A percentile compares a stretch with the other conserved stretches of the same genome.
phyloP scores from a whole-genome alignment of 1,140 invertebrate genomes.

The Caenorhabditis tropicalis region DNA sequence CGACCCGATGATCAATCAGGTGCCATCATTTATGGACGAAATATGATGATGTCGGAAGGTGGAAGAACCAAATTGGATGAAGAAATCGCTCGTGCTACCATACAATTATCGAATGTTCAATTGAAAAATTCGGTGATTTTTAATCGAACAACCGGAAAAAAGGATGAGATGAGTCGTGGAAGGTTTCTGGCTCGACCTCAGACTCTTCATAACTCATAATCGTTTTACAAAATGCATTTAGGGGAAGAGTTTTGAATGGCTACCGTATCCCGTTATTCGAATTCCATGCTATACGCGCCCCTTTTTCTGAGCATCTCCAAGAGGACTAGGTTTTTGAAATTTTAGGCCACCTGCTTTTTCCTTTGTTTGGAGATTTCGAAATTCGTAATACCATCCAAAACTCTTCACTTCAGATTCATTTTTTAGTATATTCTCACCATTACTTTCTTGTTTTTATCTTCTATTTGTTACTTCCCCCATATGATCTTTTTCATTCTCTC shows the following conservation, averaged over 20 bases:
- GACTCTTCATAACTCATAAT: neutral
- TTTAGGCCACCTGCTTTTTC: too few relatives aligned
- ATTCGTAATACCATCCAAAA: too few relatives aligned
- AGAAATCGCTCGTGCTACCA: neutral
- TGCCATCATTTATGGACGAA: slow-evolving; percentile 17
- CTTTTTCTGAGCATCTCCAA: too few relatives aligned
- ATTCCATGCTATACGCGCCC: too few relatives aligned
- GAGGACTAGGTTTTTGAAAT: too few relatives aligned
- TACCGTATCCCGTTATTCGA: too few relatives aligned
- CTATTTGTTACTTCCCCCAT: neutral
- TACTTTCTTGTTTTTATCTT: neutral
- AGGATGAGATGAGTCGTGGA: slow-evolving; percentile 9
- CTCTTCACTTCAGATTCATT: too few relatives aligned
- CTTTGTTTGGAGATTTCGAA: too few relatives aligned
- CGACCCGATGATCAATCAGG: neutral
- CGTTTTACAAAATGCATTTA: neutral
- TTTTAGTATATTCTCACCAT: too few relatives aligned
- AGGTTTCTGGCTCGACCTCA: neutral
- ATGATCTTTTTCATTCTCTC: neutral
- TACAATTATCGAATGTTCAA: neutral
- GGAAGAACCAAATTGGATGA: neutral
- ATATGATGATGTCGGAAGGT: neutral
- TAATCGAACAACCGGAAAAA: neutral
- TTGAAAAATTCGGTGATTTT: neutral
- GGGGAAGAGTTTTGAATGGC: neutral